A percentile compares a stretch with the other conserved stretches of the same genome.
phyloP scores from a whole-genome alignment of 2,113 vertebrate genomes.

The Himantopus leucocephalus region DNA sequence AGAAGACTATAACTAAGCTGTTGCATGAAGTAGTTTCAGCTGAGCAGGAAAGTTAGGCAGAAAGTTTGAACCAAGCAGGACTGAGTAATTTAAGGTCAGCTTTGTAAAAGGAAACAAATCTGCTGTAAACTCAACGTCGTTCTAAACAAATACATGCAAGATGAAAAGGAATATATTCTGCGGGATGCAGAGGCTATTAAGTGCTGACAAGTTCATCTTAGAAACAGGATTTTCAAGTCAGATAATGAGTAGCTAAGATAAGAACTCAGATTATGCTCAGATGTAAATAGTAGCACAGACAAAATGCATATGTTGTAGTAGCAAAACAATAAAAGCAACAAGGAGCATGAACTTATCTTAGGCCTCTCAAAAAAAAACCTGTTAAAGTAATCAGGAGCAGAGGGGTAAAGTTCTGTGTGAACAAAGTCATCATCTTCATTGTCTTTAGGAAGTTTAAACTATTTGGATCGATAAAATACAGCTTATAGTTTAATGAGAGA shows the following conservation, averaged over 20 bases:
- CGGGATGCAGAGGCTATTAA: neutral
- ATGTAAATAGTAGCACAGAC: neutral
- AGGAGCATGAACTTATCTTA: neutral
- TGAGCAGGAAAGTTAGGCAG: neutral
- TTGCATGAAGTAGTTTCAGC: neutral
- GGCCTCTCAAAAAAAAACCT: neutral
- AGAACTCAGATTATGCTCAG: neutral
- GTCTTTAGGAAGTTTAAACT: neutral
- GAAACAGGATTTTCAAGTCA: constrained; percentile 47
- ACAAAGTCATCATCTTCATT: neutral
- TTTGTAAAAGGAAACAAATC: neutral
- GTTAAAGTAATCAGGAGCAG: neutral
- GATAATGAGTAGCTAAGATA: neutral
- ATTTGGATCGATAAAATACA: neutral
- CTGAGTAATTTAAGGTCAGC: neutral
- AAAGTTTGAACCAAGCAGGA: neutral
- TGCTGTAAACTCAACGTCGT: neutral
- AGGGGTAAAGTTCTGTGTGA: neutral
- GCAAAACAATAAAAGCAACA: neutral
- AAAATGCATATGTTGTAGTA: fast-evolving
- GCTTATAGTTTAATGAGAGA: neutral
- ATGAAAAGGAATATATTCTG: neutral
- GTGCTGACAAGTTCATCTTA: neutral
- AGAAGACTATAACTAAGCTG: neutral
- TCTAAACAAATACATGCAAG: neutral